A percentile compares a stretch with the other conserved stretches of the same genome.
Evolutionary conservation across 2,888 invertebrate species (phyloP).

Genomic region (Gerris lacustris): DNA sequence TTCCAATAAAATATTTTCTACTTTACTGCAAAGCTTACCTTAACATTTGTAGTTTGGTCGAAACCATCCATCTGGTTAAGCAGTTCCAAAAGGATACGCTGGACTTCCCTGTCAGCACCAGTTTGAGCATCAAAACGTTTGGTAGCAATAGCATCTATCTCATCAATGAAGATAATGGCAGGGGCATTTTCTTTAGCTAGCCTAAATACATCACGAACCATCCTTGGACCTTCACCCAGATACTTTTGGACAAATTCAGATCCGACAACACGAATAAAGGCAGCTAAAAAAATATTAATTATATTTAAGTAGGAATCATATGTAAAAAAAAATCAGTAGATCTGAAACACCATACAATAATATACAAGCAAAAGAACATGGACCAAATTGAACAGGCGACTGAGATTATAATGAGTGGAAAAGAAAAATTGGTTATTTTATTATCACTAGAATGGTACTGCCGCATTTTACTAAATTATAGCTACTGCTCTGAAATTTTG

Average conservation of each 20-base stretch:
- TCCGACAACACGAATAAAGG: conserved; percentile 96
- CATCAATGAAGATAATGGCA: conserved; percentile 98
- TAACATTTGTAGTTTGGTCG: conserved; percentile 99
- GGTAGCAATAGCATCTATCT: conserved; percentile 99
- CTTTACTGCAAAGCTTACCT: conserved; percentile 43
- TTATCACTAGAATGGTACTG: too few relatives aligned
- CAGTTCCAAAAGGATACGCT: conserved; percentile 89
- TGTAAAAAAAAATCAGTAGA: background rate
- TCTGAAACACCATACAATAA: background rate
- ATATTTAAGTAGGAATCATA: background rate
- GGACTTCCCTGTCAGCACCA: conserved; percentile 95
- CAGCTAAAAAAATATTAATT: conserved; percentile 48
- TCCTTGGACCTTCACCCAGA: conserved; percentile 94
- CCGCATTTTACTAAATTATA: too few relatives aligned
- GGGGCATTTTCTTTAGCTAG: conserved; percentile 98
- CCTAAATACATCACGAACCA: conserved; percentile 98
- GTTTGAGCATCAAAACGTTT: conserved; percentile 95
- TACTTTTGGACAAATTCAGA: conserved; percentile 99
- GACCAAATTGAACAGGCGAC: background rate
- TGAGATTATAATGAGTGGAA: too few relatives aligned
- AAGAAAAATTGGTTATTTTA: too few relatives aligned
- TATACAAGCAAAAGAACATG: background rate
- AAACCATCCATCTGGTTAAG: conserved; percentile 99
- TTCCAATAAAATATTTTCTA: too few relatives aligned
- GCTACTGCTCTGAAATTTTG: too few relatives aligned